These are phyloP conservation scores for Rotaria socialis DNA, from an alignment of 2,888 invertebrate species.

Conservation along the genomic window DNA sequence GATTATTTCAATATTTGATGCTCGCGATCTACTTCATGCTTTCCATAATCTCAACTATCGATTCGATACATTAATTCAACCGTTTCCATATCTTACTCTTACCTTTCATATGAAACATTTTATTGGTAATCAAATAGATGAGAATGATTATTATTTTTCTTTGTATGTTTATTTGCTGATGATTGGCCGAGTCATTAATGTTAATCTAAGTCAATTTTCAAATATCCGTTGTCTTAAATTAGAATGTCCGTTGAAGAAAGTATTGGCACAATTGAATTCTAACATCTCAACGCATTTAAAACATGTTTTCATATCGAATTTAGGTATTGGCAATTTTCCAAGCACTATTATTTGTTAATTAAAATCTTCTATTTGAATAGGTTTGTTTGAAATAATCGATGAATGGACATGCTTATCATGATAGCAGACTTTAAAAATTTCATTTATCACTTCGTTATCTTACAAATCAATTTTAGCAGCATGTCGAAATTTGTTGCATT, in stretches of 20 bases:
- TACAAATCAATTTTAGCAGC: background rate
- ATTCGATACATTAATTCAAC: background rate
- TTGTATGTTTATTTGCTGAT: background rate
- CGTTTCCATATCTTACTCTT: background rate
- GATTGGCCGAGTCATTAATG: background rate
- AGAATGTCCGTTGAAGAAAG: background rate
- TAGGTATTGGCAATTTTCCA: background rate
- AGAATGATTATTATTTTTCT: background rate
- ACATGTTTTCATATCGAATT: background rate
- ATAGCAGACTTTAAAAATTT: background rate
- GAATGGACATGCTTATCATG: background rate
- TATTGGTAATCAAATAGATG: background rate
- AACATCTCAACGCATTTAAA: background rate
- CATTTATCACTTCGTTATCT: background rate
- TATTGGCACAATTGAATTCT: background rate
- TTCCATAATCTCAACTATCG: background rate
- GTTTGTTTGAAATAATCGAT: background rate
- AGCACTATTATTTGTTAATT: too few relatives aligned
- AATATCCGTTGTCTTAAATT: background rate
- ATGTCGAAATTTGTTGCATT: background rate
- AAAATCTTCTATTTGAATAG: background rate
- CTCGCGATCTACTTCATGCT: background rate
- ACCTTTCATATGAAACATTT: background rate
- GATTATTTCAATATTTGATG: conserved; percentile 3
- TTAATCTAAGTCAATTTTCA: background rate